Percentiles rank a stretch among this genome's conserved stretches.
Conservation (phyloP, 2,113 vertebrate species). For the Cephalopholis sonnerati region DNA sequence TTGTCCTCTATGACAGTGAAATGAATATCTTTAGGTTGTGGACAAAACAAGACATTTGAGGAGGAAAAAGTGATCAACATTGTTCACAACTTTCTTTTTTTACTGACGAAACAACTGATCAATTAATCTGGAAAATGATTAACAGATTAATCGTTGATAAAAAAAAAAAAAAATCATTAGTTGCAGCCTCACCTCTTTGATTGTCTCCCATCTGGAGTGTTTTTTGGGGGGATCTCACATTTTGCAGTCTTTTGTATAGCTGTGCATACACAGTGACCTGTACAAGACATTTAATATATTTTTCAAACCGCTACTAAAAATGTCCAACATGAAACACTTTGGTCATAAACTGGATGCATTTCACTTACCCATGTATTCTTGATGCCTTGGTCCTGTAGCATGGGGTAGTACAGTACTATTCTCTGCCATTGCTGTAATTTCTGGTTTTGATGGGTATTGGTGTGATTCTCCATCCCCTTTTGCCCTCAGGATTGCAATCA, state of each 20-base stretch:
- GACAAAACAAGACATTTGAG: too few relatives aligned
- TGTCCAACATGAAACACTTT: slow-evolving; percentile 25
- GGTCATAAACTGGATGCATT: slow-evolving; percentile 22
- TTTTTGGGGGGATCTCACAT: slow-evolving; percentile 28
- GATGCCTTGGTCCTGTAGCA: slow-evolving; percentile 26
- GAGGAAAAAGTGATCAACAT: too few relatives aligned
- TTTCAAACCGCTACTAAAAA: slow-evolving; percentile 6
- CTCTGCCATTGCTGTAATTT: too few relatives aligned
- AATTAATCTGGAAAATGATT: background rate
- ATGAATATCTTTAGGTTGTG: background rate
- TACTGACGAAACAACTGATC: background rate
- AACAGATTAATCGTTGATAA: background rate
- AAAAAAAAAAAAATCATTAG: background rate
- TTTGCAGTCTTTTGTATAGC: slow-evolving; percentile 25
- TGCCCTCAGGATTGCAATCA: slow-evolving; percentile 30
- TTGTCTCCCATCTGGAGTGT: slow-evolving; percentile 16
- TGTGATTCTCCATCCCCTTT: slow-evolving; percentile 18
- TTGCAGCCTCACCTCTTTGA: background rate
- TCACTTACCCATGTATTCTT: slow-evolving; percentile 36
- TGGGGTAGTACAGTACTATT: slow-evolving; percentile 39
- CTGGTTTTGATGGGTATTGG: slow-evolving; percentile 22
- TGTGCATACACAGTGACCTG: slow-evolving; percentile 11
- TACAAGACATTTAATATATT: slow-evolving; percentile 11
- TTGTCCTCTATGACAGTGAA: too few relatives aligned
- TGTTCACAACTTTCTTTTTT: too few relatives aligned